phyloP scores from a whole-genome alignment of 2,888 invertebrate species.

The Patella caerulea region DNA sequence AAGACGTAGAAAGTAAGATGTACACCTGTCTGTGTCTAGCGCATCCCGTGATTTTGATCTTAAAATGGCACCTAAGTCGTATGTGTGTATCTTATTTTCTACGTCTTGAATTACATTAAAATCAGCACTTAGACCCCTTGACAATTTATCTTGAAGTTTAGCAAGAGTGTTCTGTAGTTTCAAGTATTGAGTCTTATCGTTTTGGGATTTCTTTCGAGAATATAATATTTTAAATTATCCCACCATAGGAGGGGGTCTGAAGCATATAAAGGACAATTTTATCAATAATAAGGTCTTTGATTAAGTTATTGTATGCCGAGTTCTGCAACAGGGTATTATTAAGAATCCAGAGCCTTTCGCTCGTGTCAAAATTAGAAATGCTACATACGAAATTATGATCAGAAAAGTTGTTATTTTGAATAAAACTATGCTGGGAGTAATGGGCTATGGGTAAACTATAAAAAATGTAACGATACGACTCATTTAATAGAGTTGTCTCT shows the following conservation, averaged over 20 bases:
- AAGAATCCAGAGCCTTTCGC: not conserved
- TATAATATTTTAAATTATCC: constrained; percentile 29
- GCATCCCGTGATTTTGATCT: not conserved
- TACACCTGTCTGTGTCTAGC: not conserved
- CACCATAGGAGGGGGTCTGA: constrained; percentile 24
- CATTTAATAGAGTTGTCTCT: not conserved
- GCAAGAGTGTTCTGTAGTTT: constrained; percentile 11
- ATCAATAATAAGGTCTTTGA: constrained; percentile 5
- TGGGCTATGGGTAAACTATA: not conserved
- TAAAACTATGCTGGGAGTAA: not conserved
- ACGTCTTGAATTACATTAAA: not conserved
- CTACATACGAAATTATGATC: not conserved
- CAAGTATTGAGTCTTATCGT: constrained; percentile 14
- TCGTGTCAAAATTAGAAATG: not conserved
- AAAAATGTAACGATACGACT: not conserved
- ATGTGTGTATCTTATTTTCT: not conserved
- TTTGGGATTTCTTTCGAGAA: constrained; percentile 4
- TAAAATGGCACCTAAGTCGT: not conserved
- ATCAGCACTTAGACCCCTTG: not conserved
- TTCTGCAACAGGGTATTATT: constrained; percentile 23
- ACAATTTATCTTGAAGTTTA: not conserved
- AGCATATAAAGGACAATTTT: not conserved
- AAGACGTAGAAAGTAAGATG: constrained; percentile 1
- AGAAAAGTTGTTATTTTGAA: not conserved
- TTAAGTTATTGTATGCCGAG: constrained; percentile 6